Evolutionary conservation across 2,113 vertebrate genomes (phyloP).

Genomic region (Onychostruthus taczanowskii): DNA sequence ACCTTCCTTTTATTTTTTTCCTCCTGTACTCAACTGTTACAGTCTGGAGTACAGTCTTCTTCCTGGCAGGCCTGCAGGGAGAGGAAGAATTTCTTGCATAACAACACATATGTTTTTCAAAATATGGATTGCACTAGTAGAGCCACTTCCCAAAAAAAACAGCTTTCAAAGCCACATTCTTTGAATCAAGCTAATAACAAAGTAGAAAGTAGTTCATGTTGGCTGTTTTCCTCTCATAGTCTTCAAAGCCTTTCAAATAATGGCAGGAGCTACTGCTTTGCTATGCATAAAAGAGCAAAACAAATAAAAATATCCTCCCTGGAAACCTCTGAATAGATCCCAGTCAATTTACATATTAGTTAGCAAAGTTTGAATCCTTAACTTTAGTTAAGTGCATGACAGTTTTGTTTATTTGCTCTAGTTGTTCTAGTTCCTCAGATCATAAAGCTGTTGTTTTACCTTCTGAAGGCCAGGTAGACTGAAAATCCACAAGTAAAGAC

Average conservation of each 20-base stretch:
- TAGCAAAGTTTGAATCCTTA: not conserved
- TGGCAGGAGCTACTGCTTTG: constrained; percentile 27
- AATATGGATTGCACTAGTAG: not conserved
- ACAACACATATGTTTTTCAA: constrained; percentile 2
- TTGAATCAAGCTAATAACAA: not conserved
- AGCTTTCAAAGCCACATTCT: not conserved
- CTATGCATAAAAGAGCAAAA: constrained; percentile 14
- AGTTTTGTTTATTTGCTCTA: not conserved
- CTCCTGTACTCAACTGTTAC: not conserved
- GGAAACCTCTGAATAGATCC: not conserved
- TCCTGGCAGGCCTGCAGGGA: not conserved
- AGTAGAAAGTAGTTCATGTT: constrained; percentile 26
- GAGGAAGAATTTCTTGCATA: constrained; percentile 1
- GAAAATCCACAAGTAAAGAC: not conserved
- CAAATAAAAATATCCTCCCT: constrained; percentile 19
- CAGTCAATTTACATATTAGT: constrained; percentile 2
- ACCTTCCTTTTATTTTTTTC: not conserved
- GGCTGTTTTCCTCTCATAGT: not conserved
- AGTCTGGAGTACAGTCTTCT: not conserved
- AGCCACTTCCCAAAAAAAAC: not conserved
- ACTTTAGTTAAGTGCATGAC: not conserved
- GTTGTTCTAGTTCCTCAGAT: not conserved
- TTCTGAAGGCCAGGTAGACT: not conserved
- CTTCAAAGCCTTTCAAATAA: constrained; percentile 37
- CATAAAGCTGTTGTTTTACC: not conserved